A percentile compares a stretch with the other conserved stretches of the same genome.
These are phyloP conservation scores for Eristalis intricaria DNA, from an alignment of 2,888 invertebrate species.

Conservation along the genomic window DNA sequence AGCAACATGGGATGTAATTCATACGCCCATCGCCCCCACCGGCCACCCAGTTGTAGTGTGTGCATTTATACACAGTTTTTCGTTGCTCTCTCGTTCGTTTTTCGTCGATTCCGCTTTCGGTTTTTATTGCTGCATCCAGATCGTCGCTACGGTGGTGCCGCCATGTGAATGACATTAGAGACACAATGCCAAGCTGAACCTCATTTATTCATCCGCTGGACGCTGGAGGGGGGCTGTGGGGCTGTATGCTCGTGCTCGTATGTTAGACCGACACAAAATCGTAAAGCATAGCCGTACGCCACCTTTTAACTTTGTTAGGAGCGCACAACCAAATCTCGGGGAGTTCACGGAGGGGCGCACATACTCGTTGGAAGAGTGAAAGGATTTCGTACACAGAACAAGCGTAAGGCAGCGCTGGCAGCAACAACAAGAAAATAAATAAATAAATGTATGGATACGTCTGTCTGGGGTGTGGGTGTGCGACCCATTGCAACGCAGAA, in stretches of 20 bases:
- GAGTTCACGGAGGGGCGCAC: slow-evolving; percentile 33
- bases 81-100: not conserved
- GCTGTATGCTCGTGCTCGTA: not conserved
- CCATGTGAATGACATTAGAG: slow-evolving; percentile 62
- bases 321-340: slow-evolving; percentile 58
- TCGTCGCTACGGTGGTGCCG: slow-evolving; percentile 20
- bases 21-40: not conserved
- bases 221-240: not conserved
- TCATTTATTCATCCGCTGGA: slow-evolving; percentile 58
- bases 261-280: slow-evolving; percentile 28
- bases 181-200: slow-evolving; percentile 59
- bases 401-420: not conserved
- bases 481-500: not conserved
- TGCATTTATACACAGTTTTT: slow-evolving; percentile 29
- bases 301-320: slow-evolving; percentile 52
- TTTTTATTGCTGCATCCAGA: slow-evolving; percentile 18
- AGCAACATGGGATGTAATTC: not conserved
- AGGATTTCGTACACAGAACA: slow-evolving; percentile 42
- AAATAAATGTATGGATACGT: slow-evolving; percentile 1
- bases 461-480: not conserved
- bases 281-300: slow-evolving; percentile 41
- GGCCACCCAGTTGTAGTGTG: not conserved
- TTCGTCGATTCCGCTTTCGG: slow-evolving; percentile 5
- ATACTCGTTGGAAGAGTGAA: slow-evolving; percentile 10
- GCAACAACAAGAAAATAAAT: slow-evolving; percentile 7